phyloP scores from a whole-genome alignment of 2,797 vertebrate genomes.

The Microctenopoma steveboyesi region DNA sequence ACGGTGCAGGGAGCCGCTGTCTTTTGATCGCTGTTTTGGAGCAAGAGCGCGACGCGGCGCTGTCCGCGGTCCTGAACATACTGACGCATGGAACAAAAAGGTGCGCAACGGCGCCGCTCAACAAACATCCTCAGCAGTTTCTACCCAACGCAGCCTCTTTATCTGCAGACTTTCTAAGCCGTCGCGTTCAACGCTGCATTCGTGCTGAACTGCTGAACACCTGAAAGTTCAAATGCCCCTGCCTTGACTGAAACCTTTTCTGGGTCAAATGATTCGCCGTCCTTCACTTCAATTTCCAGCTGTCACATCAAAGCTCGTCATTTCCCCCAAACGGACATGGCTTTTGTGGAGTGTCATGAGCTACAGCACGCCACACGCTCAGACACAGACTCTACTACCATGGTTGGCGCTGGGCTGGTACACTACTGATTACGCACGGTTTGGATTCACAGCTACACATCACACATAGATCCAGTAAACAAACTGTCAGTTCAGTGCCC shows the following conservation, averaged over 20 bases:
- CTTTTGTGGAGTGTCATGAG: constrained; percentile 42
- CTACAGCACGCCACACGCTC: constrained; percentile 34
- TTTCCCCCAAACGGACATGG: constrained; percentile 38
- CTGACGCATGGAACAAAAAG: constrained; percentile 1
- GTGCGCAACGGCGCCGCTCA: constrained; percentile 11
- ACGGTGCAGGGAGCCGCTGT: constrained; percentile 46
- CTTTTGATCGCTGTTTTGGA: constrained; percentile 45
- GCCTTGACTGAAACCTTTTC: constrained; percentile 67
- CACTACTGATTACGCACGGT: constrained; percentile 44
- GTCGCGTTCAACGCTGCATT: constrained; percentile 8
- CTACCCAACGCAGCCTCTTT: not conserved
- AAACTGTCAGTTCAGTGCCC: constrained; percentile 7
- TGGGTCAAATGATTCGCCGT: constrained; percentile 75
- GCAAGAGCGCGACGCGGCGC: constrained; percentile 26
- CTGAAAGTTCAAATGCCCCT: constrained; percentile 50
- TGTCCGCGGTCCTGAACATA: constrained; percentile 57
- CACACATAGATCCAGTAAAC: constrained; percentile 25
- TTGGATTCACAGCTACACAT: constrained; percentile 41
- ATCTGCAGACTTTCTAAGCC: constrained; percentile 20
- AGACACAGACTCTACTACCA: constrained; percentile 41
- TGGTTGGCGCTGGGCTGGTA: constrained; percentile 37
- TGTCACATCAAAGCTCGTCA: constrained; percentile 73
- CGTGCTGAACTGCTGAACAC: constrained; percentile 48
- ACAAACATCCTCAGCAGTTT: not conserved
- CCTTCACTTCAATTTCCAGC: constrained; percentile 70